A percentile compares a stretch with the other conserved stretches of the same genome.
Conservation (phyloP, 2,797 vertebrate genomes). For the Ceyx erithaca region DNA sequence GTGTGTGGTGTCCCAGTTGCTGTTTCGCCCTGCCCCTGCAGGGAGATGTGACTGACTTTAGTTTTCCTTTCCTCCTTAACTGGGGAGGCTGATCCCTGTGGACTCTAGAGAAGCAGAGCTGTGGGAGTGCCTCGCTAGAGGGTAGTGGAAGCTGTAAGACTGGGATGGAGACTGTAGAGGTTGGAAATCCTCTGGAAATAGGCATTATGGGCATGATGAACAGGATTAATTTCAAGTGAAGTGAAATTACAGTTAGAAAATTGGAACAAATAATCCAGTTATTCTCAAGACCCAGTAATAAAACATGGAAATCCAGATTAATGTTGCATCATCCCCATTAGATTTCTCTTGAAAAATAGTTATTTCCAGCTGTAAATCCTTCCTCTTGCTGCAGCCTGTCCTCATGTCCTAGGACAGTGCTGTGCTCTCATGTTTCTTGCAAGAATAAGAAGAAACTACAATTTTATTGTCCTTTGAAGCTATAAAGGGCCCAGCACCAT, state of each 20-base stretch:
- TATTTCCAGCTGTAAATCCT: neutral
- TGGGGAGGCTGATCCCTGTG: neutral
- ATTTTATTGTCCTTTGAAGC: neutral
- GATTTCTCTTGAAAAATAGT: neutral
- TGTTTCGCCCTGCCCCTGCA: neutral
- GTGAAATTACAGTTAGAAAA: slow-evolving; percentile 25
- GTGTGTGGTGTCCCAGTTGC: accelerated
- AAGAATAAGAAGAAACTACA: neutral
- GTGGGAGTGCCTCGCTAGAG: neutral
- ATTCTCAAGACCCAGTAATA: neutral
- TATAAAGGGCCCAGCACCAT: too few species aligned
- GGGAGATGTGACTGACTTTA: neutral
- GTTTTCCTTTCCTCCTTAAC: neutral
- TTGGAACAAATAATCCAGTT: slow-evolving; percentile 46
- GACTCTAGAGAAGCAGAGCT: neutral
- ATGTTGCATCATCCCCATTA: neutral
- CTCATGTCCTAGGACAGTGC: neutral
- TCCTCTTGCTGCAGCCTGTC: neutral
- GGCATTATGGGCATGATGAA: neutral
- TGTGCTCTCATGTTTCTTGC: neutral
- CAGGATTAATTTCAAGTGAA: slow-evolving; percentile 11
- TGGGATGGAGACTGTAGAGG: neutral
- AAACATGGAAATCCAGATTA: slow-evolving; percentile 29
- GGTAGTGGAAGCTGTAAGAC: neutral
- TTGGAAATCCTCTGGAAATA: neutral